A percentile compares a stretch with the other conserved stretches of the same genome.
Conservation (phyloP, 53 echinoderm and acorn worm genomes). For the Holothuria leucospilota region DNA sequence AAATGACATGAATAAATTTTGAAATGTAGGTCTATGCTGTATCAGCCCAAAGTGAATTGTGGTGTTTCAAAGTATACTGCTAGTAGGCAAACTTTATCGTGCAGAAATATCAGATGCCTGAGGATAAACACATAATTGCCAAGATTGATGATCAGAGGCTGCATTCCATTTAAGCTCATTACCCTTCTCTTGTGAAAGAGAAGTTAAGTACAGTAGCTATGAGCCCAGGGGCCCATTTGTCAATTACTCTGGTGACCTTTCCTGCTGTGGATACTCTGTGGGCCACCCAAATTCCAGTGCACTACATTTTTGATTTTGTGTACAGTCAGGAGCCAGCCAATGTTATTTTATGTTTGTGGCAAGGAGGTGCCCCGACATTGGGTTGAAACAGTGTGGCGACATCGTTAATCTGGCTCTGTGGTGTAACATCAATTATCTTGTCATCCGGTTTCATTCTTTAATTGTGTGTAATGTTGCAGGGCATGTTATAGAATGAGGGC, state of each 20-base stretch:
- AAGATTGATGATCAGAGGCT: too few relatives aligned
- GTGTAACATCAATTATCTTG: slow-evolving; percentile 16
- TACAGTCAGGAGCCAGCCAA: neutral
- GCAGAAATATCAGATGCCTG: too few relatives aligned
- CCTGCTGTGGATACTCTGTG: slow-evolving; percentile 27
- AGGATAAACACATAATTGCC: too few relatives aligned
- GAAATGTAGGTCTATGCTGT: too few relatives aligned
- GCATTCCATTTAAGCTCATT: too few relatives aligned
- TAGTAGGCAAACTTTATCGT: too few relatives aligned
- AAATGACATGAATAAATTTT: too few relatives aligned
- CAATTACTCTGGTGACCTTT: slow-evolving; percentile 34
- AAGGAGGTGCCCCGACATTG: neutral
- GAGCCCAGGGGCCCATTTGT: slow-evolving; percentile 36
- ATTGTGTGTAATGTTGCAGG: too few relatives aligned
- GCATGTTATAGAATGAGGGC: too few relatives aligned
- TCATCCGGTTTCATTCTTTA: neutral
- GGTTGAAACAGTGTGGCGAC: neutral
- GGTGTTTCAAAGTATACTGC: too few relatives aligned
- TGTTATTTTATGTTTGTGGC: neutral
- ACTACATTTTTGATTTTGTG: neutral
- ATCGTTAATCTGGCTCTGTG: slow-evolving; percentile 16
- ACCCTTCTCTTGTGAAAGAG: too few relatives aligned
- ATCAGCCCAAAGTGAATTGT: too few relatives aligned
- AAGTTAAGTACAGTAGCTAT: slow-evolving; percentile 10
- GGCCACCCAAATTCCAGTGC: slow-evolving; percentile 18